Evolutionary conservation across 92 coral and sea anemone species (phyloP), one percentile per base, ranked within the genome.

Genomic region (Porites evermanni): DNA sequence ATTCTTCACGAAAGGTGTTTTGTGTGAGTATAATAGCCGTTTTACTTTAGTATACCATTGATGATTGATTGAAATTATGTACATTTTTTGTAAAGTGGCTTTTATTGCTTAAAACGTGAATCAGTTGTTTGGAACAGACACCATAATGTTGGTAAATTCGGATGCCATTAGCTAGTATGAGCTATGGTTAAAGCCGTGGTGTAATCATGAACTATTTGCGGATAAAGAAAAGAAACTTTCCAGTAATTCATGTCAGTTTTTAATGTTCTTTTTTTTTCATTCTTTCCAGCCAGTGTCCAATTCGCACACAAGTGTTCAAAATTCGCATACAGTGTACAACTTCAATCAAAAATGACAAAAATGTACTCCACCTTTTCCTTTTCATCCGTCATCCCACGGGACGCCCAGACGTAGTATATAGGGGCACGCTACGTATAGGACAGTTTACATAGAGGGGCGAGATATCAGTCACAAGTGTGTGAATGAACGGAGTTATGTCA

Each of bases 1-100:
- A 97, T 97, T 64, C 97, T 97, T 6, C 99, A 97, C 69, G 99
- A 97, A 59, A 75, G 99, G 71, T 97, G 99, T 89, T 97, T 97
- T 77, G 98, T 97, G 99, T 97, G 67, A 97, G 99, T 97, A 47
- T 12, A 4, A 38, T 38, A 38, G 11, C 7, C 3, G 61, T 18
- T 44, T 75, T 10, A 63, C 5, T 53, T 1, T 32, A 1, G 53
- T 26, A 52, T 23, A 16, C 26, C 51, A 52, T 7, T 10, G 68
- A 61, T n/a, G 12, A 54, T 53, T 52, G 13, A 61, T 29, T 67
- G 24, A 64, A 64, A 54, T 19, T 52, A 19, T 4, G 29, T 38
- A 76, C 60, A 32, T 60, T 50, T 51, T 18, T 12, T 47, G 12
- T 1, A 2, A 12, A 9, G 20, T 20, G 50, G 20, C 18, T 50